Evolutionary conservation across 2,888 invertebrate genomes (phyloP).

Genomic region (Andrena flavipes): DNA sequence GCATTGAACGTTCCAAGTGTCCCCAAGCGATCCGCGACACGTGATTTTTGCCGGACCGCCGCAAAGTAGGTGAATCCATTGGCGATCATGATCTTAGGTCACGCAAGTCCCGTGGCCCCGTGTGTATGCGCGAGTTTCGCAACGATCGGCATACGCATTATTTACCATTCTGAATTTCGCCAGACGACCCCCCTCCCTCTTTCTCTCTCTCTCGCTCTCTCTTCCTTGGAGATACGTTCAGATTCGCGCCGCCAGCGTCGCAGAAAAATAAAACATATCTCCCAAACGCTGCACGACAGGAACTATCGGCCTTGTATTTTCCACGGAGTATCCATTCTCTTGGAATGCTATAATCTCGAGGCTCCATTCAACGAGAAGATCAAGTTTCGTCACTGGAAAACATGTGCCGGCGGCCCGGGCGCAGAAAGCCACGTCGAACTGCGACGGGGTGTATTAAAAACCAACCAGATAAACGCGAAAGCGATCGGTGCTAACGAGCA

Average conservation of each 20-base stretch:
- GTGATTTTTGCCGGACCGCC: constrained; percentile 33
- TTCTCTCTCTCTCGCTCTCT: background rate
- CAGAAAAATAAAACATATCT: background rate
- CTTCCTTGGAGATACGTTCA: constrained; percentile 27
- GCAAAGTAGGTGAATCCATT: constrained; percentile 56
- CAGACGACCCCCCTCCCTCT: background rate
- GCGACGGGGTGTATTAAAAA: background rate
- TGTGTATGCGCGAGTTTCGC: constrained; percentile 40
- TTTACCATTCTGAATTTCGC: constrained; percentile 36
- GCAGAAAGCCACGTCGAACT: background rate
- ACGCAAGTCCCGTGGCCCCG: background rate
- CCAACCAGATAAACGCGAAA: background rate
- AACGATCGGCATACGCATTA: constrained; percentile 51
- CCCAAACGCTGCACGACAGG: background rate
- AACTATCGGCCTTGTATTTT: too few relatives aligned
- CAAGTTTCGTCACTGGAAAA: background rate
- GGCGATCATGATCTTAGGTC: constrained; percentile 29
- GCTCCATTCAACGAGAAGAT: background rate
- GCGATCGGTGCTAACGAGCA: constrained; percentile 31
- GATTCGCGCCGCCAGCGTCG: background rate
- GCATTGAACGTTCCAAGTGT: constrained; percentile 22
- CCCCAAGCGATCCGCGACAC: constrained; percentile 5
- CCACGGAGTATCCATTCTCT: too few relatives aligned
- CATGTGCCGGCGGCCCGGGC: background rate
- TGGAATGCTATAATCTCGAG: too few relatives aligned